phyloP scores from a whole-genome alignment of 2,888 invertebrate genomes.

The Nysson spinosus region DNA sequence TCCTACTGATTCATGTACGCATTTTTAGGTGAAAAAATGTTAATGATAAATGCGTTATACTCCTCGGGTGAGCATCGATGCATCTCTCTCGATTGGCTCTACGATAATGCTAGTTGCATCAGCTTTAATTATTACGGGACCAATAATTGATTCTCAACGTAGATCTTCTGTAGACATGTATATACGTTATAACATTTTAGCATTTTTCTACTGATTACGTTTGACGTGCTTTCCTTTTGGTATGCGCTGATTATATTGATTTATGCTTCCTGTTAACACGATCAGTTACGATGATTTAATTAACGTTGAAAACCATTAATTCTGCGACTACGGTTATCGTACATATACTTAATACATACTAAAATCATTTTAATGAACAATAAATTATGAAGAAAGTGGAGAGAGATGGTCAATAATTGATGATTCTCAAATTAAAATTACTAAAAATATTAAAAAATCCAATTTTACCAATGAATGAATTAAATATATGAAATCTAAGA shows the following conservation, averaged over 20 bases:
- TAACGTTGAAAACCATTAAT: neutral
- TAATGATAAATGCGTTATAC: constrained; percentile 11
- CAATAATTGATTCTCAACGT: constrained; percentile 8
- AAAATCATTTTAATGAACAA: too few species aligned
- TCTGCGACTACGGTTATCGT: too few species aligned
- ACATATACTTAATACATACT: too few species aligned
- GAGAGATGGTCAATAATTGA: too few species aligned
- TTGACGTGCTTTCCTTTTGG: neutral
- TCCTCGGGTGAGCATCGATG: constrained; percentile 1
- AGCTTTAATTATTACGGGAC: constrained; percentile 11
- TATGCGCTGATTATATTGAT: neutral
- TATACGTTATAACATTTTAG: neutral
- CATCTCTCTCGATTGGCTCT: constrained; percentile 1
- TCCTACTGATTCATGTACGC: neutral
- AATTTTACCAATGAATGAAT: too few species aligned
- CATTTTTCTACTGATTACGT: neutral
- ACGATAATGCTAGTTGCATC: constrained; percentile 15
- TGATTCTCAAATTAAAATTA: too few species aligned
- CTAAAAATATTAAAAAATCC: too few species aligned
- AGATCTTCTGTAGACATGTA: neutral
- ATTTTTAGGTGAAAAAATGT: neutral
- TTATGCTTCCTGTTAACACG: neutral
- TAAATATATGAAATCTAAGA: too few species aligned
- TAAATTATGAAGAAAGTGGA: too few species aligned
- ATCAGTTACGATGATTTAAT: neutral